Evolutionary conservation across 2,113 vertebrate species (phyloP).

Genomic region (Mola mola): DNA sequence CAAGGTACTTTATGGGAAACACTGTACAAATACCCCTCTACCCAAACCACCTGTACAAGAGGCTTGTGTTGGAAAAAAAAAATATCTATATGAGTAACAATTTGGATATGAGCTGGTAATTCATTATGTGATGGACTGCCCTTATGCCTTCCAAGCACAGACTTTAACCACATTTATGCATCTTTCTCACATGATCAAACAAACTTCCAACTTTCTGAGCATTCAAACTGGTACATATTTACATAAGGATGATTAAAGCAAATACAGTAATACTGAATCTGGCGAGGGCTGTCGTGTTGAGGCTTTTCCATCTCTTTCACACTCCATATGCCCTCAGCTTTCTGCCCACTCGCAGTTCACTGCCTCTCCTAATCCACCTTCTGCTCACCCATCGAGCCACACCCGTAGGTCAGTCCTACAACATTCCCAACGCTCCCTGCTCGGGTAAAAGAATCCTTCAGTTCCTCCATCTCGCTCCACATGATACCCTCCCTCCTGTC

Average conservation of each 20-base stretch:
- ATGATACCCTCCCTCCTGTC: constrained; percentile 37
- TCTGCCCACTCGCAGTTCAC: constrained; percentile 29
- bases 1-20: neutral
- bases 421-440: constrained; percentile 32
- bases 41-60: constrained; percentile 33
- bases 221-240: constrained; percentile 20
- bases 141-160: constrained; percentile 27
- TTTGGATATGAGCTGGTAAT: constrained; percentile 51
- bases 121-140: constrained; percentile 36
- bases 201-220: constrained; percentile 1
- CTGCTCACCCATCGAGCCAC: constrained; percentile 49
- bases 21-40: constrained; percentile 25
- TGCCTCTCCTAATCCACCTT: constrained; percentile 54
- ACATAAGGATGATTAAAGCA: constrained; percentile 11
- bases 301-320: constrained; percentile 28
- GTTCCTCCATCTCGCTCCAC: constrained; percentile 15
- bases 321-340: constrained; percentile 35
- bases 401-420: constrained; percentile 39
- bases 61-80: constrained; percentile 59
- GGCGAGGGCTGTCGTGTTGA: neutral
- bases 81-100: constrained; percentile 61
- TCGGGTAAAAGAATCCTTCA: constrained; percentile 49
- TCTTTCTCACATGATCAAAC: constrained; percentile 20
- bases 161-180: constrained; percentile 25
- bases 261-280: neutral